Conservation (phyloP, 1,140 invertebrate genomes). For the Pseudomyrmex dendroicus region DNA sequence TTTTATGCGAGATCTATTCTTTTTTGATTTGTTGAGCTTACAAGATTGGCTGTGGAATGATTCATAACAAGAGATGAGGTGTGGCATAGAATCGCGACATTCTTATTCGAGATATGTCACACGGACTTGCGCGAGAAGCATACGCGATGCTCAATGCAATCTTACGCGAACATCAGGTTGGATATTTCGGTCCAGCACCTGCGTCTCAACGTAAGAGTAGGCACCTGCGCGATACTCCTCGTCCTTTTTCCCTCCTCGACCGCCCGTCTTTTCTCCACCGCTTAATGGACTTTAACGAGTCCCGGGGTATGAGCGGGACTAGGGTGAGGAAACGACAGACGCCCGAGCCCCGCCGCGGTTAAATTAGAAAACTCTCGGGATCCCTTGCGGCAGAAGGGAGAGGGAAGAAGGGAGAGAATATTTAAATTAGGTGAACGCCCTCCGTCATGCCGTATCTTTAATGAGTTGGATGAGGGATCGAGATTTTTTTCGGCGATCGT, state of each 20-base stretch:
- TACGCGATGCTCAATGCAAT: constrained; percentile 57
- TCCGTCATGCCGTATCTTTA: constrained; percentile 52
- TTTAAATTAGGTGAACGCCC: constrained; percentile 70
- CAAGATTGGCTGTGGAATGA: constrained; percentile 4
- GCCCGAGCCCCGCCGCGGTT: constrained; percentile 56
- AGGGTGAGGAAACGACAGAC: constrained; percentile 41
- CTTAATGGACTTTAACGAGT: constrained; percentile 70
- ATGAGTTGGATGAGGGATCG: constrained; percentile 70
- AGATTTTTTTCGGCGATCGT: constrained; percentile 66
- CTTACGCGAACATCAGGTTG: constrained; percentile 29
- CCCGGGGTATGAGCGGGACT: constrained; percentile 27
- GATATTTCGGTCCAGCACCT: constrained; percentile 21
- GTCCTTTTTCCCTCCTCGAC: not conserved
- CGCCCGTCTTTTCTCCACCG: constrained; percentile 47
- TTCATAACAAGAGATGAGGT: constrained; percentile 1
- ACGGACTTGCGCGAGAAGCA: constrained; percentile 3
- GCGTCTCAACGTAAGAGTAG: constrained; percentile 25
- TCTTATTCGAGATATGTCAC: constrained; percentile 51
- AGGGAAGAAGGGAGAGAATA: constrained; percentile 55
- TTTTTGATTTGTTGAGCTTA: not conserved
- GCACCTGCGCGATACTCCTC: constrained; percentile 21
- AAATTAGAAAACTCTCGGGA: constrained; percentile 73
- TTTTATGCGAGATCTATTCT: not conserved
- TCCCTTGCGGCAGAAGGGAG: constrained; percentile 18
- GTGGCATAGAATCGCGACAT: constrained; percentile 40